phyloP scores from a whole-genome alignment of 1,140 invertebrate genomes.

The Helicoverpa zea region DNA sequence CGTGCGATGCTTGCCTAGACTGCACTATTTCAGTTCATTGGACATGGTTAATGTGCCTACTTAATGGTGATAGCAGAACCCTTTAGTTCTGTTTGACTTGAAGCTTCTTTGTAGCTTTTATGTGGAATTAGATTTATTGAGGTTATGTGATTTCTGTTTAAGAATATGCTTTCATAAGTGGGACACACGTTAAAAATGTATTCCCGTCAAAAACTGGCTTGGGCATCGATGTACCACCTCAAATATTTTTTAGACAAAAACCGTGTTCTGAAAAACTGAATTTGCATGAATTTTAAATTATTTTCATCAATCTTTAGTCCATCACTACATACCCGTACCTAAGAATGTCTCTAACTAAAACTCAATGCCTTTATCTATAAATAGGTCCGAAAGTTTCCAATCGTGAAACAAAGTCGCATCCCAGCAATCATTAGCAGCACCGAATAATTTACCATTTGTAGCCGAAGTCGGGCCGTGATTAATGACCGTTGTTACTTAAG shows the following conservation, averaged over 20 bases:
- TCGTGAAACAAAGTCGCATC: slow-evolving; percentile 1
- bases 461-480: slow-evolving; percentile 60
- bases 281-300: no score
- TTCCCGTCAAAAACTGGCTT: no score
- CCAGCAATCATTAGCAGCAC: slow-evolving; percentile 44
- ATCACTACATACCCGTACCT: no score
- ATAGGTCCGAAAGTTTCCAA: not conserved
- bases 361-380: not conserved
- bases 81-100: not conserved
- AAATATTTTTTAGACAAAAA: no score
- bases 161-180: no score
- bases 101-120: no score
- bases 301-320: no score
- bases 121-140: no score
- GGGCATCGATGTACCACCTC: no score
- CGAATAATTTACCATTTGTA: slow-evolving; percentile 45
- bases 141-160: no score
- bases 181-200: no score
- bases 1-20: slow-evolving; percentile 26
- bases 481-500: slow-evolving; percentile 63
- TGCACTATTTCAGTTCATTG: slow-evolving; percentile 29
- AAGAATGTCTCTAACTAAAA: not conserved
- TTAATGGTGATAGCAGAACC: slow-evolving; percentile 1
- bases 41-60: slow-evolving; percentile 1
- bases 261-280: no score